These are phyloP conservation scores for Drosophila rhopaloa DNA, from an alignment of 1,140 invertebrate genomes.

Conservation along the genomic window DNA sequence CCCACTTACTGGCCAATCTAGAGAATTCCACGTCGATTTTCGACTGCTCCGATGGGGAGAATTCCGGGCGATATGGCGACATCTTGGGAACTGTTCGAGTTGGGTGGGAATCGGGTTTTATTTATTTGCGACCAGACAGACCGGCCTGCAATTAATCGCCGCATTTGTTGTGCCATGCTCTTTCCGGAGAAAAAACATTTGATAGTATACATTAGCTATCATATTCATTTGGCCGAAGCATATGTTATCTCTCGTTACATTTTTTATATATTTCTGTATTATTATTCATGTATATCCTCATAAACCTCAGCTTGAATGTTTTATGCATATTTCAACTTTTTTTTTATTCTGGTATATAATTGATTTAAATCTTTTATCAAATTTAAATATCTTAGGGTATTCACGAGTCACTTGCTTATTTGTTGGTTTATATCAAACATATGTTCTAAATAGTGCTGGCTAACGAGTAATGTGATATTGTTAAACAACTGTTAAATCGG, in stretches of 20 bases:
- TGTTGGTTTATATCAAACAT: background rate
- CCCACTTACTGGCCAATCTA: slow-evolving; percentile 85
- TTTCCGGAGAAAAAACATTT: background rate
- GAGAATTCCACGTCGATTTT: slow-evolving; percentile 85
- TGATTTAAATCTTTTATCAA: background rate
- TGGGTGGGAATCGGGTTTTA: slow-evolving; percentile 10
- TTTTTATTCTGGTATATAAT: background rate
- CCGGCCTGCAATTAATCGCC: slow-evolving; percentile 12
- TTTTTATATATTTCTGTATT: no score
- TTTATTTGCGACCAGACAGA: slow-evolving; percentile 19
- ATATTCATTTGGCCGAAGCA: background rate
- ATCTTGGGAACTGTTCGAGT: slow-evolving; percentile 12
- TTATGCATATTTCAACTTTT: no score
- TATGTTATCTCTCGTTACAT: background rate
- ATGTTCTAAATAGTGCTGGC: slow-evolving; percentile 10
- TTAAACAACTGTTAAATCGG: background rate
- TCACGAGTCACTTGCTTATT: background rate
- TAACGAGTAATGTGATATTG: background rate
- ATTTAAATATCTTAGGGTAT: slow-evolving; percentile 4
- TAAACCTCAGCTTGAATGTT: no score
- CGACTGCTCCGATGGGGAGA: slow-evolving; percentile 83
- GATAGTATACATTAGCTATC: background rate
- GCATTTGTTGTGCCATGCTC: slow-evolving; percentile 18
- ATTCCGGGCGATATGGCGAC: slow-evolving; percentile 61
- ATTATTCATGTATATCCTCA: no score